Conservation (phyloP, 2,113 vertebrate genomes). For the Pelvicachromis taeniatus region DNA sequence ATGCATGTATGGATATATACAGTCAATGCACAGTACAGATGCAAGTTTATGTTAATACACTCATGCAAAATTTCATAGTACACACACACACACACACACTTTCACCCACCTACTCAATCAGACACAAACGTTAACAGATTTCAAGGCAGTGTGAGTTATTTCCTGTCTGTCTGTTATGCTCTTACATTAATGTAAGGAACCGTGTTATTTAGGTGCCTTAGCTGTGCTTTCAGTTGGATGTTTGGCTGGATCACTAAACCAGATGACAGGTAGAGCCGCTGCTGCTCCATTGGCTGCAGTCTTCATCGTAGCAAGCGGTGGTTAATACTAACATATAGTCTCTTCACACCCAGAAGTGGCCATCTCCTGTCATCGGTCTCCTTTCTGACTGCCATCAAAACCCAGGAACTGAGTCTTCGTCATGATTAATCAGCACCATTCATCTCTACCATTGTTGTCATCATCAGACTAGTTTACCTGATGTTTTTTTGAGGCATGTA, state of each 20-base stretch:
- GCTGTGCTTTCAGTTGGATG: background rate
- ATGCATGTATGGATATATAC: slow-evolving; percentile 23
- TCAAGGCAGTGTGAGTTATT: slow-evolving; percentile 25
- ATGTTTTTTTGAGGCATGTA: slow-evolving; percentile 2
- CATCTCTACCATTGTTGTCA: background rate
- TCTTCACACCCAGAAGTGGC: slow-evolving; percentile 20
- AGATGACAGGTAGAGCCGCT: slow-evolving; percentile 1
- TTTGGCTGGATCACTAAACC: background rate
- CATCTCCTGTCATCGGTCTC: background rate
- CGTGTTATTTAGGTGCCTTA: background rate
- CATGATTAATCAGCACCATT: background rate
- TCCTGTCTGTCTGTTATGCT: slow-evolving; percentile 2
- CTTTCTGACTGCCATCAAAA: slow-evolving; percentile 35
- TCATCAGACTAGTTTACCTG: slow-evolving; percentile 29
- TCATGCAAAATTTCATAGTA: background rate
- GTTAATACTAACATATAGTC: slow-evolving; percentile 13
- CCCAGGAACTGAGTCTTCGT: slow-evolving; percentile 38
- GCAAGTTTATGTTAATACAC: slow-evolving; percentile 24
- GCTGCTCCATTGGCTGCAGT: slow-evolving; percentile 10
- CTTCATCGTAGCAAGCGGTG: slow-evolving; percentile 33
- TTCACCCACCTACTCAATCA: background rate
- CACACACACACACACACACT: background rate
- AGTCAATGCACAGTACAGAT: slow-evolving; percentile 24
- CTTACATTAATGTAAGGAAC: background rate
- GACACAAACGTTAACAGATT: slow-evolving; percentile 20